phyloP scores from a whole-genome alignment of 2,797 vertebrate genomes.

The Buphagus erythrorhynchus region DNA sequence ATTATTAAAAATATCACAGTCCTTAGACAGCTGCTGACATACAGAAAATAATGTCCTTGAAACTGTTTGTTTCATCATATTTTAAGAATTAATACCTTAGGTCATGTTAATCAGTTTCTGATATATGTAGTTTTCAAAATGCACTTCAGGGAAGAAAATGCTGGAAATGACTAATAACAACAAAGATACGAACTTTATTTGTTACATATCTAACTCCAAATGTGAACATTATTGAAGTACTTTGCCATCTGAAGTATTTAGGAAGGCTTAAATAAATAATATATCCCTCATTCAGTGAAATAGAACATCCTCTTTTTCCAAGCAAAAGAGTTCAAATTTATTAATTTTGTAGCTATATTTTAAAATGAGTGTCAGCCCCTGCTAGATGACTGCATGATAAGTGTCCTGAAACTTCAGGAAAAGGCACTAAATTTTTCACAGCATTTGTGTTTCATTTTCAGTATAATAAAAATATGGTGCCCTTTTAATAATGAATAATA shows the following conservation, averaged over 20 bases:
- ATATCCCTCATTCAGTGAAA: conserved; percentile 70
- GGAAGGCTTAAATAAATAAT: conserved; percentile 78
- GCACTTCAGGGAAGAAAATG: conserved; percentile 76
- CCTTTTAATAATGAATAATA: conserved; percentile 94
- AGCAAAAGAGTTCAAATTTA: conserved; percentile 74
- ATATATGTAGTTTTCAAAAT: conserved; percentile 81
- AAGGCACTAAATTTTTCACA: conserved; percentile 87
- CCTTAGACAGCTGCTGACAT: conserved; percentile 76
- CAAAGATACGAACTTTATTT: conserved; percentile 76
- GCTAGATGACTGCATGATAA: conserved; percentile 74
- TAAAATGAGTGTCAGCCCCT: conserved; percentile 70
- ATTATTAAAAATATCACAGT: conserved; percentile 74
- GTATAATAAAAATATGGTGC: conserved; percentile 89
- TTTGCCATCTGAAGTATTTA: conserved; percentile 74
- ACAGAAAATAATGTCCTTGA: conserved; percentile 73
- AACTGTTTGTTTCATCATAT: conserved; percentile 79
- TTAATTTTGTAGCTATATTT: conserved; percentile 80
- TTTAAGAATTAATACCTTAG: conserved; percentile 79
- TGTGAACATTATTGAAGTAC: conserved; percentile 45
- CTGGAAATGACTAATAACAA: conserved; percentile 76
- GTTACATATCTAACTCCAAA: conserved; percentile 44
- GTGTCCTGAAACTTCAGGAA: conserved; percentile 81
- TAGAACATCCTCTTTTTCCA: conserved; percentile 58
- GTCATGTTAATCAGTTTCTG: conserved; percentile 84
- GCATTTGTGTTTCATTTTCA: conserved; percentile 89